A percentile compares a stretch with the other conserved stretches of the same genome.
phyloP scores from a whole-genome alignment of 2,113 vertebrate species.

The Pitta sordida region DNA sequence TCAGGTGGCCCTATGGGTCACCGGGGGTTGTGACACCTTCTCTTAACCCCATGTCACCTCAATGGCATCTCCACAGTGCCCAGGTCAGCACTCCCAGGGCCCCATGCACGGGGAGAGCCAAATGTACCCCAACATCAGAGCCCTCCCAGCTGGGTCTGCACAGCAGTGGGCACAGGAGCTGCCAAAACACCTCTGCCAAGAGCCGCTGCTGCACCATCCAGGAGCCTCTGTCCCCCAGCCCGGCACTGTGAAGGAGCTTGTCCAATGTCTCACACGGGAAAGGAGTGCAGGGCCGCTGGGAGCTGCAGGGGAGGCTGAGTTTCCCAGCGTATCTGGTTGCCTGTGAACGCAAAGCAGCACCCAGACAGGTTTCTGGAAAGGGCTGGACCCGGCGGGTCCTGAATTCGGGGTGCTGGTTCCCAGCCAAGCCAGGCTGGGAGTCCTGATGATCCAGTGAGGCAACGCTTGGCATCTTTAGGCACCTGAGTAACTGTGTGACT shows the following conservation, averaged over 20 bases:
- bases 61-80: background rate
- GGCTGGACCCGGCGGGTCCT: background rate
- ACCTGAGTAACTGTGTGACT: background rate
- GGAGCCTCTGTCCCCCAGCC: background rate
- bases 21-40: background rate
- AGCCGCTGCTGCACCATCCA: background rate
- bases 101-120: background rate
- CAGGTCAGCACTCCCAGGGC: background rate
- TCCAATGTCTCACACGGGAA: background rate
- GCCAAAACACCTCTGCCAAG: background rate
- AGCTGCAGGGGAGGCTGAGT: background rate
- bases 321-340: background rate
- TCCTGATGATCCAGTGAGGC: background rate
- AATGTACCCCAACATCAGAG: background rate
- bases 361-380: background rate
- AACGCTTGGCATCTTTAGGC: background rate
- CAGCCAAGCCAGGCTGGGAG: background rate
- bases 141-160: rapidly evolving
- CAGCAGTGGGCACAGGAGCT: background rate
- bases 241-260: rapidly evolving
- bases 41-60: rapidly evolving
- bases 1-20: background rate
- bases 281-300: background rate
- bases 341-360: background rate
- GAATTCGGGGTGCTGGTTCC: background rate